Base-by-base conservation (phyloP, 2,113 vertebrate genomes). In the Salvelinus alpinus region DNA sequence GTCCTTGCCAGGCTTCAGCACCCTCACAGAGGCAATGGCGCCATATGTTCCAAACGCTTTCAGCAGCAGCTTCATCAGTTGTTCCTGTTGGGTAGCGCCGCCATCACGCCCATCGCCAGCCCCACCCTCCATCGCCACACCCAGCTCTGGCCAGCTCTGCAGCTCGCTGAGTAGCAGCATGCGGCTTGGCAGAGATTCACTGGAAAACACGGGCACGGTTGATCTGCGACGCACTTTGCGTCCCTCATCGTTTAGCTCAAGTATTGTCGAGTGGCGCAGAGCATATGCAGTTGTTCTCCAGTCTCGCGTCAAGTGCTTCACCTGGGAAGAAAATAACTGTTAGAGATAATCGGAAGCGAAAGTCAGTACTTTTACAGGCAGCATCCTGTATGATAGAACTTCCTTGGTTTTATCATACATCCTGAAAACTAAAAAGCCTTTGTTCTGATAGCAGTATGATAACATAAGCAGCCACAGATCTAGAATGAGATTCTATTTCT, bases 281-380 rank as follows among this genome's bases (percentile, higher is more conserved):
- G 98, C 98, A 0, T 96, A 94, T 0, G 97, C 96, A 0, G 98
- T 99, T 59, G 96, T 96, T 81, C 96, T 95, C 98, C 98, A 99
- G 92, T 99, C 98, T 20, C 95, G 94, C 0, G 98, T 99, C 67
- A 99, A 93, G 77, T 99, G 97, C 80, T 99, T 99, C 29, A 99
- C 97, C 98, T 99, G 83, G 57, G 77, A 76, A 51, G 44, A 87
- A 34, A 80, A 64, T 29, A 1, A 16, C 65, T 24, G 74, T 90
- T 69, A 88, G 22, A 74, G 14, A 51, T 9, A 24, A 25, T 47
- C 5, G 27, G 65, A 12, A 66, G 64, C 22, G 4, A 22, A 54
- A 31, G 8, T 3, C 18, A 5, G 16, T 24, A 44, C n/a, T n/a
- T 54, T 44, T 44, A 44, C 38, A 44, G 38, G 44, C 38, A 22